Evolutionary conservation across 1,140 invertebrate genomes (phyloP), one percentile per base, ranked within the genome.

Genomic region (Protaetia brevitarsis): DNA sequence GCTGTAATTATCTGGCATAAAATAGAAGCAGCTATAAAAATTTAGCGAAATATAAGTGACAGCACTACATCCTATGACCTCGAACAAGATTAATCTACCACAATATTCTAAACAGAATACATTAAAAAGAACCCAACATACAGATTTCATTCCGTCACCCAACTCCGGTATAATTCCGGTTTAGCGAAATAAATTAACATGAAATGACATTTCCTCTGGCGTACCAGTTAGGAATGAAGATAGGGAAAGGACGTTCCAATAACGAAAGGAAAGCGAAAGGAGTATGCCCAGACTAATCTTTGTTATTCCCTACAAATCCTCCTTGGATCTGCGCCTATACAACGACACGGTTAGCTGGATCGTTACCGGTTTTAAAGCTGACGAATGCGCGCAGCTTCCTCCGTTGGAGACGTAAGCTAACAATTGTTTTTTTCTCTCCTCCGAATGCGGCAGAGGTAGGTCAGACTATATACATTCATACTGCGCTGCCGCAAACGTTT

Each of bases 291-390:
- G 41, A 51, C 41, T 51, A 51, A 51, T 51, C 41, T 51, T 51
- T 23, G 41, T 51, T 51, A 51, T 51, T 51, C 41, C 41, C 26
- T 51, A 51, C 41, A 51, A 51, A 51, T 51, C 41, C 41, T 51
- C 26, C 41, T 16, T 51, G 41, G 41, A 51, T 19, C 41, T 10
- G 41, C 41, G 41, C 16, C 41, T 51, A 51, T 51, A 51, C 26
- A 51, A 51, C 13, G 41, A 51, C 41, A 51, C 41, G 41, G 41
- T 51, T 51, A 51, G 41, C 41, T 51, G 41, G 41, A 51, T 51
- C 41, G 41, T 51, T 51, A 51, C 41, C 41, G 41, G 41, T 51
- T 51, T 51, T 51, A 51, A 51, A 51, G 41, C 41, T 51, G 41
- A 51, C 41, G 41, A 51, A 51, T 51, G 41, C 41, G 41, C 41